A percentile compares a stretch with the other conserved stretches of the same genome.
These are phyloP conservation scores for Sylvietta virens DNA, from an alignment of 2,113 vertebrate species.

Conservation along the genomic window DNA sequence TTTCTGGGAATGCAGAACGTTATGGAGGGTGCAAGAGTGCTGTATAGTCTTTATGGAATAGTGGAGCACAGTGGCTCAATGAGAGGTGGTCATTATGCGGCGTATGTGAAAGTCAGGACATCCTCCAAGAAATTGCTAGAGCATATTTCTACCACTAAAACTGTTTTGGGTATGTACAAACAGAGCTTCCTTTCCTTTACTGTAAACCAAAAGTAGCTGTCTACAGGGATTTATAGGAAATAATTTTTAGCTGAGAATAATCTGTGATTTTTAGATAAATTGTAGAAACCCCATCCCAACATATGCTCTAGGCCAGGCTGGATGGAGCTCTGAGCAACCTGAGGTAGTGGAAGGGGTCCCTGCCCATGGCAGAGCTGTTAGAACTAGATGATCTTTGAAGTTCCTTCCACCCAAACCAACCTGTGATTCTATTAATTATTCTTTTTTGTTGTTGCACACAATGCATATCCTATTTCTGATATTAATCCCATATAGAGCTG, in stretches of 20 bases:
- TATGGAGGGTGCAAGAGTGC: conserved; percentile 78
- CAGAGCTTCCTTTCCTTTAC: background rate
- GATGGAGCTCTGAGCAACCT: background rate
- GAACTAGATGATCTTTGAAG: background rate
- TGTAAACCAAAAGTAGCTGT: background rate
- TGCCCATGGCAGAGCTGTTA: background rate
- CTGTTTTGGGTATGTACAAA: conserved; percentile 78
- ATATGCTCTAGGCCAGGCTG: background rate
- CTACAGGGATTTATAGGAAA: background rate
- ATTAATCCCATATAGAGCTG: background rate
- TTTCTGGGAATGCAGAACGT: conserved; percentile 76
- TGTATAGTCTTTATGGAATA: conserved; percentile 93
- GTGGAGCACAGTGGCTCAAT: conserved; percentile 96
- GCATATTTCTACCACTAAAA: conserved; percentile 71
- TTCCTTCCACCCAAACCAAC: background rate
- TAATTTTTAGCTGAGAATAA: background rate
- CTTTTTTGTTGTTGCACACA: background rate
- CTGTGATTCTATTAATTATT: background rate
- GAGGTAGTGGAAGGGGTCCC: background rate
- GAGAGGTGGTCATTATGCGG: conserved; percentile 92
- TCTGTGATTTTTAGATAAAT: background rate
- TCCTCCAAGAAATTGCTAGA: conserved; percentile 79
- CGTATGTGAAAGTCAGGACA: conserved; percentile 91
- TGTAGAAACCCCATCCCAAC: background rate
- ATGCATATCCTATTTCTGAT: background rate